These are phyloP conservation scores for Drosophila bunnanda DNA, from an alignment of 2,888 invertebrate species.

Conservation along the genomic window DNA sequence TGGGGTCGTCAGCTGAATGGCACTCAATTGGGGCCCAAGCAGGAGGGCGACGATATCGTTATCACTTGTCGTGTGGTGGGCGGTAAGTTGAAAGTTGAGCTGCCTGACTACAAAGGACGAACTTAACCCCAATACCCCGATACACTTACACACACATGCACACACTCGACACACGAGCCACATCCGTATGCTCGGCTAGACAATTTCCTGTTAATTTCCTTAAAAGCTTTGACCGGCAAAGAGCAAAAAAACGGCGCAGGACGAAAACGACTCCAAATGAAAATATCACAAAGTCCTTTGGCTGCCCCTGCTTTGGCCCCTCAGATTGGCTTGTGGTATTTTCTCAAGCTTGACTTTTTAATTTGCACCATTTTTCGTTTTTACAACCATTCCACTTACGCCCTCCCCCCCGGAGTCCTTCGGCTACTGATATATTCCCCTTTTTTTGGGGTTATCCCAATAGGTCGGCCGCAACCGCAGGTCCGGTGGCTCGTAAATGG, in stretches of 20 bases:
- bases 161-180: conserved; percentile 51
- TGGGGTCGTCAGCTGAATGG: conserved; percentile 93
- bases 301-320: conserved; percentile 38
- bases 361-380: conserved; percentile 65
- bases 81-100: conserved; percentile 86
- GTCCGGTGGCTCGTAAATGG: conserved; percentile 94
- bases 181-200: conserved; percentile 74
- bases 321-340: conserved; percentile 44
- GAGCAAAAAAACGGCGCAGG: conserved; percentile 28
- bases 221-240: conserved; percentile 74
- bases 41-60: conserved; percentile 93
- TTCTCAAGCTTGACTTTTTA: conserved; percentile 75
- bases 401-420: neutral
- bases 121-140: conserved; percentile 57
- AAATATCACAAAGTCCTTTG: conserved; percentile 76
- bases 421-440: neutral
- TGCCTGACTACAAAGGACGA: conserved; percentile 44
- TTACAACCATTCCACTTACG: conserved; percentile 14
- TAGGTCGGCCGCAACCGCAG: conserved; percentile 92
- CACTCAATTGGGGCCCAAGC: conserved; percentile 92
- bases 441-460: conserved; percentile 47
- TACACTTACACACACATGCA: conserved; percentile 5
- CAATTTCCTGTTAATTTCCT: conserved; percentile 83
- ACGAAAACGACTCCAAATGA: conserved; percentile 63
- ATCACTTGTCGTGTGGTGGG: conserved; percentile 94